Evolutionary conservation across 2,797 vertebrate species (phyloP).

Genomic region (Steatocranus sp.): DNA sequence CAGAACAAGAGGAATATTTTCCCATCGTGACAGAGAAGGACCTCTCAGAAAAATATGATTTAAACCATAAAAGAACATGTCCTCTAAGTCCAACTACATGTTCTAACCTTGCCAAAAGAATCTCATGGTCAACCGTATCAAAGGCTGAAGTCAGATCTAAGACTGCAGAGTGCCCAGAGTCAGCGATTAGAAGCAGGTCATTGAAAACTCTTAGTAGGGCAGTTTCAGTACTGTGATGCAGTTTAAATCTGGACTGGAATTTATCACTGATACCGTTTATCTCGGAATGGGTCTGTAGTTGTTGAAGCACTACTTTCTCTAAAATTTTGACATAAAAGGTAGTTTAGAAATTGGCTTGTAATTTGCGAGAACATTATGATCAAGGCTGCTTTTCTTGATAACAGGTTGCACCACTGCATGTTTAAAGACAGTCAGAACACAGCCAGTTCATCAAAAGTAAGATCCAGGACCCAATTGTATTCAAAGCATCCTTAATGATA

Average conservation of each 20-base stretch:
- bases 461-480: neutral
- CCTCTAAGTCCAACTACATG: neutral
- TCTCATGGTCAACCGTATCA: neutral
- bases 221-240: accelerated
- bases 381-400: neutral
- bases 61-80: neutral
- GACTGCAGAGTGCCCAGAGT: neutral
- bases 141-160: neutral
- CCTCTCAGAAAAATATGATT: neutral
- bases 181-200: neutral
- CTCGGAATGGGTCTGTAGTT: accelerated
- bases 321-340: too few relatives aligned
- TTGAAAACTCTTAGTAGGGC: neutral
- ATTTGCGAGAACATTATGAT: neutral
- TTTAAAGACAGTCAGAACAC: neutral
- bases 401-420: neutral
- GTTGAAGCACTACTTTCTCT: too few relatives aligned
- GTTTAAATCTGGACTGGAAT: neutral
- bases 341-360: neutral
- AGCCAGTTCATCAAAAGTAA: neutral
- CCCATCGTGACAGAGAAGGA: neutral
- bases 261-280: neutral
- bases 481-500: neutral
- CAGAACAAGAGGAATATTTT: neutral
- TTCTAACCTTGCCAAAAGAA: neutral